Evolutionary conservation across 2,797 vertebrate genomes (phyloP).

Genomic region (Myotis findleyi): DNA sequence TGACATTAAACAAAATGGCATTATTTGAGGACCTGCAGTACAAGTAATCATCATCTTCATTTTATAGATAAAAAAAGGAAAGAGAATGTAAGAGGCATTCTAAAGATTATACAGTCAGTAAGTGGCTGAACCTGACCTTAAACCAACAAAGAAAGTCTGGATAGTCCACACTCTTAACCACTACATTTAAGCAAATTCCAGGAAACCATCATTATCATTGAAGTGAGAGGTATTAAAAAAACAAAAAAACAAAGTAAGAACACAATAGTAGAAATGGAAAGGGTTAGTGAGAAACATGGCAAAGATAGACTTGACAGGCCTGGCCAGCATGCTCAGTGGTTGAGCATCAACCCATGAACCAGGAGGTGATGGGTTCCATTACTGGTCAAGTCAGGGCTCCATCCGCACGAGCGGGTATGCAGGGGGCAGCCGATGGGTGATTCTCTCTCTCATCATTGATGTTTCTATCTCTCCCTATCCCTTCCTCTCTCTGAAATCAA

Average conservation of each 20-base stretch:
- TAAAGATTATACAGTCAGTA: background rate
- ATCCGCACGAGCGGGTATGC: too few species aligned
- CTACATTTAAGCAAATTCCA: background rate
- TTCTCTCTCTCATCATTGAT: too few species aligned
- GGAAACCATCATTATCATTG: background rate
- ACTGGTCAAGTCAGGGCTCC: too few species aligned
- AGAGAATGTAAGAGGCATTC: background rate
- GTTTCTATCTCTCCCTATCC: too few species aligned
- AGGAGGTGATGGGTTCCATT: too few species aligned
- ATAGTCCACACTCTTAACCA: background rate
- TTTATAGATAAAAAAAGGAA: background rate
- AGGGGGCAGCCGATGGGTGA: too few species aligned
- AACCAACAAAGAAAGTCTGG: background rate
- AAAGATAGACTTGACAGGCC: slow-evolving; percentile 46
- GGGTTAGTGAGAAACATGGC: slow-evolving; percentile 13
- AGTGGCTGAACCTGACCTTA: background rate
- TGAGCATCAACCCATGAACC: too few species aligned
- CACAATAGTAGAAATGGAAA: background rate
- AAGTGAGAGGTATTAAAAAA: background rate
- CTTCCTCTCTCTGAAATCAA: too few species aligned
- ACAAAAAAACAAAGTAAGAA: background rate
- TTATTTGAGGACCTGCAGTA: background rate
- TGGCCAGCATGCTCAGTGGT: too few species aligned
- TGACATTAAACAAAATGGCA: background rate
- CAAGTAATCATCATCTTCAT: background rate